Evolutionary conservation across 1,140 invertebrate genomes (phyloP).

Genomic region (Drosophila miranda): DNA sequence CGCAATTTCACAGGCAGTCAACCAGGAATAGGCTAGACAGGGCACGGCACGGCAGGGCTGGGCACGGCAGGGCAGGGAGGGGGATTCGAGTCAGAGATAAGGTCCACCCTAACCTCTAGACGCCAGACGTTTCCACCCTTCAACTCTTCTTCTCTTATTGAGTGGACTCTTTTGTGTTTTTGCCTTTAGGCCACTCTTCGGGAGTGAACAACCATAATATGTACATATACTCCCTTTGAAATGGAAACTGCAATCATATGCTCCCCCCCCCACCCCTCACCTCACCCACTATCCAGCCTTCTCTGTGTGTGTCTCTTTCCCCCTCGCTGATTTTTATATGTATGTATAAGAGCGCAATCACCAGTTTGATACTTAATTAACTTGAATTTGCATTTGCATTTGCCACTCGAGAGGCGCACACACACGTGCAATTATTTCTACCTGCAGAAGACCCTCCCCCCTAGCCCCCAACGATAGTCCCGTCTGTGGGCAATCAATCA

Average conservation of each 20-base stretch:
- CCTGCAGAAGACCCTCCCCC: neutral
- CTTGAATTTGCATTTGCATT: constrained; percentile 38
- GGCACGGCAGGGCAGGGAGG: neutral
- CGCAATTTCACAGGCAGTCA: constrained; percentile 57
- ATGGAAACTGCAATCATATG: no score
- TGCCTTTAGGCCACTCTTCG: no score
- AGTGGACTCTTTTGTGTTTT: no score
- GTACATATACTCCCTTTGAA: no score
- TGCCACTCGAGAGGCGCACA: constrained; percentile 17
- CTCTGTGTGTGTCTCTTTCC: constrained; percentile 21
- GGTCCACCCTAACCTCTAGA: no score
- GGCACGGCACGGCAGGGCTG: neutral
- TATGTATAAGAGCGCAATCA: neutral
- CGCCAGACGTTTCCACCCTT: no score
- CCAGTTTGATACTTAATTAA: constrained; percentile 40
- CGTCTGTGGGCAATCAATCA: constrained; percentile 44
- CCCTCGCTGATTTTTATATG: neutral
- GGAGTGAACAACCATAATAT: no score
- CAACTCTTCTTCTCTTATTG: no score
- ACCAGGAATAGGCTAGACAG: constrained; percentile 43
- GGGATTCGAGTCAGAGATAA: constrained; percentile 3
- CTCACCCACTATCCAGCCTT: neutral
- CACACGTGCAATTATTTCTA: constrained; percentile 1
- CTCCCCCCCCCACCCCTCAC: no score
- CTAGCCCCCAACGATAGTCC: no score